Evolutionary conservation across 2,113 vertebrate species (phyloP).

Genomic region (Synchiropus splendidus): DNA sequence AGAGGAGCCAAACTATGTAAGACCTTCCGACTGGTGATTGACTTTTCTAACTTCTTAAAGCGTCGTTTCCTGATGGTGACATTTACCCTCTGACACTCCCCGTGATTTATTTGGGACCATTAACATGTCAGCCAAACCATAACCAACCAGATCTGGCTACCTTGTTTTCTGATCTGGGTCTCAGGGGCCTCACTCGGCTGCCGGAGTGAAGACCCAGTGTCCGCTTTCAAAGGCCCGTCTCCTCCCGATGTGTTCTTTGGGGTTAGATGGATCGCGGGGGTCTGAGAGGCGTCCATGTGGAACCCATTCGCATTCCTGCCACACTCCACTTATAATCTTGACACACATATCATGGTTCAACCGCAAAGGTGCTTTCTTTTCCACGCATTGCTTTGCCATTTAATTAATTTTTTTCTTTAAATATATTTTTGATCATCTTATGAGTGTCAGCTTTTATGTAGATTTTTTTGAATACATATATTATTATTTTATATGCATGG

Average conservation of each 20-base stretch:
- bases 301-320: constrained; percentile 23
- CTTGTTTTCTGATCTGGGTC: constrained; percentile 22
- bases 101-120: constrained; percentile 41
- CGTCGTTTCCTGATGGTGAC: constrained; percentile 40
- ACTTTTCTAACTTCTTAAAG: no score
- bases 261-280: constrained; percentile 14
- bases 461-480: no score
- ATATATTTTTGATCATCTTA: no score
- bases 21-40: no score
- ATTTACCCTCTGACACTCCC: constrained; percentile 49
- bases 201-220: constrained; percentile 28
- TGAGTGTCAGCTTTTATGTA: no score
- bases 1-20: no score
- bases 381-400: no score
- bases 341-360: no score
- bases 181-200: constrained; percentile 16
- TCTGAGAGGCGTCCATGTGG: constrained; percentile 24
- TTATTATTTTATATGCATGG: no score
- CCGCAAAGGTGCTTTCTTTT: no score
- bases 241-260: constrained; percentile 38
- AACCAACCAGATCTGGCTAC: constrained; percentile 14
- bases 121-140: constrained; percentile 32
- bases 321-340: no score
- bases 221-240: constrained; percentile 56
- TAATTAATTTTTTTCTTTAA: no score